Conservation (phyloP, 2,888 invertebrate genomes). For the Tholera decimalis region DNA sequence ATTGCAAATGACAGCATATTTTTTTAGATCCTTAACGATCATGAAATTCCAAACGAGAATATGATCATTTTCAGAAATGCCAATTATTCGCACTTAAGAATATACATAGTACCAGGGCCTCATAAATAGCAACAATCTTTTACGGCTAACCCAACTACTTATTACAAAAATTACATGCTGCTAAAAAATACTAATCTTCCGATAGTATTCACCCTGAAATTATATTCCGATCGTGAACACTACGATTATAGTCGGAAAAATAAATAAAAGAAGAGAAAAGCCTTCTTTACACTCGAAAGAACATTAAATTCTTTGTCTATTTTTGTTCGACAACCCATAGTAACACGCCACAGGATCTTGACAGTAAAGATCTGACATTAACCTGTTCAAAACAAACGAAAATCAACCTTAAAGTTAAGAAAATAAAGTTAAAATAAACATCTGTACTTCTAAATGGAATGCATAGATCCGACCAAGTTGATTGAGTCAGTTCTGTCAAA, state of each 20-base stretch:
- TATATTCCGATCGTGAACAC: slow-evolving; percentile 68
- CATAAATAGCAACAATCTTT: slow-evolving; percentile 33
- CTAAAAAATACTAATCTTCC: slow-evolving; percentile 51
- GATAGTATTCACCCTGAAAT: slow-evolving; percentile 55
- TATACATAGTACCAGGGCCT: slow-evolving; percentile 27
- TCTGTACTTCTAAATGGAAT: slow-evolving; percentile 63
- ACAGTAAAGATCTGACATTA: slow-evolving; percentile 80
- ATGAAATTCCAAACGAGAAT: neutral
- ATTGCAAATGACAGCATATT: no score
- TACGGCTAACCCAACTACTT: slow-evolving; percentile 14
- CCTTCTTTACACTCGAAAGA: slow-evolving; percentile 81
- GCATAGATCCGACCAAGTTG: slow-evolving; percentile 65
- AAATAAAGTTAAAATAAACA: slow-evolving; percentile 49
- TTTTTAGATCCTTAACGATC: neutral
- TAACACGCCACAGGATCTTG: slow-evolving; percentile 81
- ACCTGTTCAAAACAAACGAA: slow-evolving; percentile 58
- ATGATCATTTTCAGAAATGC: neutral
- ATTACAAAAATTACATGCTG: slow-evolving; percentile 54
- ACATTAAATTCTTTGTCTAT: slow-evolving; percentile 85
- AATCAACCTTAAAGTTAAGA: slow-evolving; percentile 54
- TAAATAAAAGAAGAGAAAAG: slow-evolving; percentile 67
- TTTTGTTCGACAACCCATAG: slow-evolving; percentile 86
- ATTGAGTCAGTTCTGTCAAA: slow-evolving; percentile 45
- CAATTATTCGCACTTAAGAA: slow-evolving; percentile 6
- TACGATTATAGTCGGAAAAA: slow-evolving; percentile 71